A percentile compares a stretch with the other conserved stretches of the same genome.
Evolutionary conservation across 1,140 invertebrate species (phyloP).

Genomic region (Phenacoccus solenopsis): DNA sequence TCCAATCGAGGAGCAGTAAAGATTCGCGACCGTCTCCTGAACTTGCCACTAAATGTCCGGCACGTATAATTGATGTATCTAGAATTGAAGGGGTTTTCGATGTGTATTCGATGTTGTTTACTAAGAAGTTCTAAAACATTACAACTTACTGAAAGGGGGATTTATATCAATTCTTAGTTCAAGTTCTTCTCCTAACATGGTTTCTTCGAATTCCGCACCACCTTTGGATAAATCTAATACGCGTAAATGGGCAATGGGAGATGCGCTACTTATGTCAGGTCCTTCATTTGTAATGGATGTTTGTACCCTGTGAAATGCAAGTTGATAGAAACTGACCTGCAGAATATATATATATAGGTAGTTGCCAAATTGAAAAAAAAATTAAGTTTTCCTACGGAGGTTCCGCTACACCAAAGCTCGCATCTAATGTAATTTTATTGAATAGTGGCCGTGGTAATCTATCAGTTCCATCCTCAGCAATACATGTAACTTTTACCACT

Average conservation of each 20-base stretch:
- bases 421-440: slow-evolving; percentile 35
- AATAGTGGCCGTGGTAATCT: slow-evolving; percentile 25
- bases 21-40: slow-evolving; percentile 38
- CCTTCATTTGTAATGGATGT: background rate
- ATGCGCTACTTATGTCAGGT: background rate
- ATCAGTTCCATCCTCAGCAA: slow-evolving; percentile 30
- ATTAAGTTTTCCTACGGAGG: slow-evolving; percentile 31
- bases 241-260: slow-evolving; percentile 26
- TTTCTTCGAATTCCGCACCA: slow-evolving; percentile 26
- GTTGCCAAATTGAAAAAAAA: background rate
- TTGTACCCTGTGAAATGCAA: background rate
- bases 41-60: slow-evolving; percentile 41
- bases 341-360: too few relatives aligned
- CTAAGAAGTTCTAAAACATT: background rate
- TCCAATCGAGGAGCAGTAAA: slow-evolving; percentile 38
- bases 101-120: too few relatives aligned
- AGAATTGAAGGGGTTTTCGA: slow-evolving; percentile 18
- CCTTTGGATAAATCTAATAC: slow-evolving; percentile 26
- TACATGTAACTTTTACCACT: slow-evolving; percentile 41
- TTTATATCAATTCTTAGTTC: slow-evolving; percentile 35
- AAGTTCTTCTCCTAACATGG: slow-evolving; percentile 36
- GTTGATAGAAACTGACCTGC: background rate
- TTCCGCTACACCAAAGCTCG: slow-evolving; percentile 33
- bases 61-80: slow-evolving; percentile 42
- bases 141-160: slow-evolving; percentile 33